Evolutionary conservation across 1,140 invertebrate species (phyloP).

Genomic region (Euura lappo): DNA sequence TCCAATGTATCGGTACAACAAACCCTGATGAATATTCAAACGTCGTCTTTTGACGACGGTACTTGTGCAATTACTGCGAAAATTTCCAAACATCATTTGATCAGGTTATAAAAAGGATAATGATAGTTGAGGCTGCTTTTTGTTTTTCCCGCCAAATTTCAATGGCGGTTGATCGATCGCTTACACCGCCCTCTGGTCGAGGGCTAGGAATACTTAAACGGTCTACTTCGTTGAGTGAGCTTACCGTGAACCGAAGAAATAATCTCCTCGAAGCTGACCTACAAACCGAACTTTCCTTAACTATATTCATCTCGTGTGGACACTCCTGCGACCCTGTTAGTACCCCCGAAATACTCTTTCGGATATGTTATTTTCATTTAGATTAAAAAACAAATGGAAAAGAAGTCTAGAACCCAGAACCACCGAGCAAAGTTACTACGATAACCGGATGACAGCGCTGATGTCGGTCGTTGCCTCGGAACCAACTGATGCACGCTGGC

Average conservation of each 20-base stretch:
- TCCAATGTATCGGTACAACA: not conserved
- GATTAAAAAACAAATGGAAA: not conserved
- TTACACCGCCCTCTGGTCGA: not conserved
- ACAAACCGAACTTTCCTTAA: not conserved
- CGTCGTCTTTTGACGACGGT: not conserved
- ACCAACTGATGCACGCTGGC: not conserved
- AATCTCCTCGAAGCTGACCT: slow-evolving; percentile 4
- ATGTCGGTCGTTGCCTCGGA: not conserved
- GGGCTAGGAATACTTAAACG: not conserved
- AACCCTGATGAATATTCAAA: not conserved
- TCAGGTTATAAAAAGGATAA: too few relatives aligned
- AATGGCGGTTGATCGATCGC: not conserved
- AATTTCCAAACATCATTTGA: too few relatives aligned
- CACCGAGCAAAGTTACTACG: not conserved
- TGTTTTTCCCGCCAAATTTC: not conserved
- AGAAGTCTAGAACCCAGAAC: not conserved
- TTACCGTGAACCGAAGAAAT: not conserved
- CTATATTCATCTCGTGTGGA: not conserved
- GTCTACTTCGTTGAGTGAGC: not conserved
- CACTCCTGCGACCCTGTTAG: not conserved
- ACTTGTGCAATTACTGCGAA: too few relatives aligned
- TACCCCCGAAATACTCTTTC: not conserved
- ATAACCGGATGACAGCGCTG: slow-evolving; percentile 5
- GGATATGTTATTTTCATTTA: not conserved
- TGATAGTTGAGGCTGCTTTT: not conserved